Percentiles rank a stretch among this genome's conserved stretches.
Conservation (phyloP, 2,888 invertebrate genomes). For the Machimus rusticus region DNA sequence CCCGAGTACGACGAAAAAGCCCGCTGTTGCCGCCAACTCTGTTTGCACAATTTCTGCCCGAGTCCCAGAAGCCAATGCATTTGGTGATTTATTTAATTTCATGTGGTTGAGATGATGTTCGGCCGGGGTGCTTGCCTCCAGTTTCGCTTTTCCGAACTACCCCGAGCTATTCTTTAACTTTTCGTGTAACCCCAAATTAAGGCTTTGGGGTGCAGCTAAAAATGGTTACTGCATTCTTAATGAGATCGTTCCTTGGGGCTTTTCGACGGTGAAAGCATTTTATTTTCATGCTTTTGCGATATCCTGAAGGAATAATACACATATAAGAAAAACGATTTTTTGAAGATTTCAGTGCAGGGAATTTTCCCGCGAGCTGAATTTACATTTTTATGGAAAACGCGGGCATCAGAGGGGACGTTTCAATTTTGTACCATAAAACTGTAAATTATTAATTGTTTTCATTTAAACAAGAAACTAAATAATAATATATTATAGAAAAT, state of each 20-base stretch:
- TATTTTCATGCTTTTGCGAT: conserved; percentile 26
- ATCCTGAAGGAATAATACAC: conserved; percentile 18
- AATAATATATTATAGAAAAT: neutral
- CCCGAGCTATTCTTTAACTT: conserved; percentile 10
- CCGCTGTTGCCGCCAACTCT: conserved; percentile 37
- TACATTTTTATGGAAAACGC: conserved; percentile 2
- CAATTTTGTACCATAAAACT: neutral
- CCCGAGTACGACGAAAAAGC: conserved; percentile 16
- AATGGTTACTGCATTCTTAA: conserved; percentile 46
- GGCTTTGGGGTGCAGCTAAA: conserved; percentile 39
- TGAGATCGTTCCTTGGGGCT: conserved; percentile 41
- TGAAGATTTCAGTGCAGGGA: conserved; percentile 16
- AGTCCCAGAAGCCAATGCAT: conserved; percentile 32
- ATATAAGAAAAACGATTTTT: conserved; percentile 38
- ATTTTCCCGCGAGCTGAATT: neutral
- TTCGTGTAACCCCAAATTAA: conserved; percentile 33
- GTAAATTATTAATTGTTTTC: neutral
- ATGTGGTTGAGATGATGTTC: conserved; percentile 8
- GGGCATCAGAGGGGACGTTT: neutral
- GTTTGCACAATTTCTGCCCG: conserved; percentile 32
- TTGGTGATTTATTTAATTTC: conserved; percentile 46
- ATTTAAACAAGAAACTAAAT: neutral
- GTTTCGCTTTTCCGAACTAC: conserved; percentile 1
- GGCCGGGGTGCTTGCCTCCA: neutral
- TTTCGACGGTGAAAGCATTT: conserved; percentile 32